These are phyloP conservation scores for Drosophila athabasca DNA, from an alignment of 1,140 invertebrate genomes.

Conservation along the genomic window DNA sequence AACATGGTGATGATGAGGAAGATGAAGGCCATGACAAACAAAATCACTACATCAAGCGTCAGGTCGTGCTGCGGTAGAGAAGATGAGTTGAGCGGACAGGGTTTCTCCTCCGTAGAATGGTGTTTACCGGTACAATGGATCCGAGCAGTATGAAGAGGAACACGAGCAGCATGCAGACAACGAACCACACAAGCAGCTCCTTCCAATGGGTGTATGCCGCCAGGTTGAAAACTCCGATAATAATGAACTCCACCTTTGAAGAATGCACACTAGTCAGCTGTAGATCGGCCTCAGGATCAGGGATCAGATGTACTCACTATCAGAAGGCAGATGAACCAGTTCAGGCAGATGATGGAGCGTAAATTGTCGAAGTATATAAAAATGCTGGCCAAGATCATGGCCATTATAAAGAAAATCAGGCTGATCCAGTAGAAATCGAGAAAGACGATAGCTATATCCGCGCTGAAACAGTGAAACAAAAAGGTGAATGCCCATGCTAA, in stretches of 20 bases:
- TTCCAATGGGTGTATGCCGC: slow-evolving; percentile 13
- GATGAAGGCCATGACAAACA: slow-evolving; percentile 71
- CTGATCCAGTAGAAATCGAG: slow-evolving; percentile 29
- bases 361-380: slow-evolving; percentile 59
- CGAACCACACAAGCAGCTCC: slow-evolving; percentile 54
- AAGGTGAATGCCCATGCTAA: not conserved
- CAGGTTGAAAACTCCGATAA: slow-evolving; percentile 53
- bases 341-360: slow-evolving; percentile 42
- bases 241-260: slow-evolving; percentile 51
- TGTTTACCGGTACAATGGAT: slow-evolving; percentile 54
- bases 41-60: slow-evolving; percentile 66
- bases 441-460: not conserved
- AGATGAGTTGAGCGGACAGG: too few species aligned
- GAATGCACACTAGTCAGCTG: too few species aligned
- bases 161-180: slow-evolving; percentile 41
- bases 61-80: slow-evolving; percentile 55
- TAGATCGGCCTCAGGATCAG: not conserved
- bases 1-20: slow-evolving; percentile 68
- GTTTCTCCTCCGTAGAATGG: too few species aligned
- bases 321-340: slow-evolving; percentile 42
- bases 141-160: slow-evolving; percentile 56
- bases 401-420: slow-evolving; percentile 43
- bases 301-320: slow-evolving; percentile 46
- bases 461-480: slow-evolving; percentile 3
- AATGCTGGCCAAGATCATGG: slow-evolving; percentile 29